Evolutionary conservation across 2,113 vertebrate species (phyloP).

Genomic region (Pterocles gutturalis): DNA sequence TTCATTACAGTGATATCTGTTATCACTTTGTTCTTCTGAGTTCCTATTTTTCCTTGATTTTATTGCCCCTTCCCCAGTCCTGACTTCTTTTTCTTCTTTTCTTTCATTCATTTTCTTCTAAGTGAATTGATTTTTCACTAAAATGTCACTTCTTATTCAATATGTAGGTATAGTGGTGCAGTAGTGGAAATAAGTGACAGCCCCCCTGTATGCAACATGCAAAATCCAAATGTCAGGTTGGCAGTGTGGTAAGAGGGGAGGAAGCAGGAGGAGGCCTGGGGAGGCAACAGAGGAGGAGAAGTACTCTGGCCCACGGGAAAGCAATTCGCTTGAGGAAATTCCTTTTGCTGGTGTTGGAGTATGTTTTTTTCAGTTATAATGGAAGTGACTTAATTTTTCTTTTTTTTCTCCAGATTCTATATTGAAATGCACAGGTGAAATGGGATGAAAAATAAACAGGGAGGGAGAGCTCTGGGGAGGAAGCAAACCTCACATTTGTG

Average conservation of each 20-base stretch:
- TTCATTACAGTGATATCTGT: neutral
- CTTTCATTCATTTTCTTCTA: neutral
- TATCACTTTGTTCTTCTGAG: neutral
- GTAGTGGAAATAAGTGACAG: neutral
- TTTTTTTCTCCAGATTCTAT: neutral
- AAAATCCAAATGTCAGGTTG: neutral
- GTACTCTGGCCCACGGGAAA: neutral
- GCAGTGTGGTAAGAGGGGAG: neutral
- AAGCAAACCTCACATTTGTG: neutral
- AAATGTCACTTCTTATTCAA: neutral
- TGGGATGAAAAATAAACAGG: fast-evolving
- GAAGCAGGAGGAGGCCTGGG: neutral
- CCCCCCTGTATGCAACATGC: neutral
- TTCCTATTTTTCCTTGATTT: neutral
- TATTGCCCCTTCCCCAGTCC: neutral
- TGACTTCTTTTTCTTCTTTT: neutral
- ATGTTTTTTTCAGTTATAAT: neutral
- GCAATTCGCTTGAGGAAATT: neutral
- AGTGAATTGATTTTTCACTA: neutral
- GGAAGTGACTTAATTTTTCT: neutral
- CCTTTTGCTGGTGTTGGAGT: neutral
- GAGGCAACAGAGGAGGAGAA: neutral
- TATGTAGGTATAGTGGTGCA: neutral
- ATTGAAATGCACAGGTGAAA: neutral
- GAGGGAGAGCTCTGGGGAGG: neutral